phyloP scores from a whole-genome alignment of 2,797 vertebrate species.

The Cyprinella venusta region DNA sequence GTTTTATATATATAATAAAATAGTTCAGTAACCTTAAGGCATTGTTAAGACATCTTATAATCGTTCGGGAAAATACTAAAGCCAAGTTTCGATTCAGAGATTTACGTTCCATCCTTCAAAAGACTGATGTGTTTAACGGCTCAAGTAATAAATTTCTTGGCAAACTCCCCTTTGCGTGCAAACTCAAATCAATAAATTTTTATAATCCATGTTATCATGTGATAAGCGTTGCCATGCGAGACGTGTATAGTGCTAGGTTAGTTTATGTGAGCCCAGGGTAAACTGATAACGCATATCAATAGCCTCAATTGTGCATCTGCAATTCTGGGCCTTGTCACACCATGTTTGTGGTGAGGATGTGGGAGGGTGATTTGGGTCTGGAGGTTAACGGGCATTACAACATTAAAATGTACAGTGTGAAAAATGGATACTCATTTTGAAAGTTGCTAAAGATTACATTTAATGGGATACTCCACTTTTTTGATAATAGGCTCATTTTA shows the following conservation, averaged over 20 bases:
- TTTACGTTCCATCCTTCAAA: not conserved
- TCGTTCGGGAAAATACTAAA: not conserved
- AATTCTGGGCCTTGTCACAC: not conserved
- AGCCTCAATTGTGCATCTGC: not conserved
- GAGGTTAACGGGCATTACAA: not conserved
- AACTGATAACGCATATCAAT: conserved; percentile 1
- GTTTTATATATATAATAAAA: no score
- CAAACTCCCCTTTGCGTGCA: conserved; percentile 27
- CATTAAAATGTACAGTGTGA: not conserved
- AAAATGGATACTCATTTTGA: not conserved
- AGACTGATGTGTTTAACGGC: not conserved
- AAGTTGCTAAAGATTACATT: not conserved
- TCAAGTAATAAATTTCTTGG: not conserved
- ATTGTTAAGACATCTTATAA: not conserved
- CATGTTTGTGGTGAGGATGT: not conserved
- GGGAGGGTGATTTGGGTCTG: not conserved
- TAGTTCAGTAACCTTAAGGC: not conserved
- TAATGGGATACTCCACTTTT: no score
- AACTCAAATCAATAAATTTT: not conserved
- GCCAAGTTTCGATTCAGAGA: not conserved
- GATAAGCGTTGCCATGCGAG: conserved; percentile 49
- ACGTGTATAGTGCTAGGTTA: not conserved
- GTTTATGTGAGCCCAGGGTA: not conserved
- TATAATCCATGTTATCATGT: not conserved
- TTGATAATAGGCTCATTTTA: no score